Evolutionary conservation across 2,113 vertebrate genomes (phyloP), one percentile per base, ranked within the genome.

Genomic region (Salvelinus sp.): DNA sequence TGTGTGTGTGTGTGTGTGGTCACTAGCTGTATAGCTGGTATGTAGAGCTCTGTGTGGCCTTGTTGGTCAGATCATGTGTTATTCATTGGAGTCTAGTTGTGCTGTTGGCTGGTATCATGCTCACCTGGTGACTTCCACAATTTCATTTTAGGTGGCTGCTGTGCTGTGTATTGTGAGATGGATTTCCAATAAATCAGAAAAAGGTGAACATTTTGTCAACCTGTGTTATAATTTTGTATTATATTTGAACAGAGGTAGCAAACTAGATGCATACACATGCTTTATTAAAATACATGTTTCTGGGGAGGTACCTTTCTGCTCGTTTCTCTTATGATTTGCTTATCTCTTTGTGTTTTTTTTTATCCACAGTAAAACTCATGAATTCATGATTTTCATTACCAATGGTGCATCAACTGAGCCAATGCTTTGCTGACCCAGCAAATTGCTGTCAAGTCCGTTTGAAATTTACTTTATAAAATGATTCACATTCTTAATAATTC

Each of bases 21-120:
- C 74, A 63, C 77, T 73, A 44, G 38, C 38, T 44, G 38, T 44
- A 48, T 22, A 16, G 13, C 16, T 71, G 1, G 47, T 25, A 54
- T 71, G 70, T 47, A 54, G 50, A 54, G 13, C 50, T 54, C 50
- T 14, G 79, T 85, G 78, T 80, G 78, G 83, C 44, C 25, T 25
- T 83, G 81, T 85, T 89, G 88, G 89, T 88, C 69, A 83, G 77
- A 87, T 92, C 86, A 91, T 93, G 88, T 78, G 80, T 92, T 91
- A 92, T 90, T 93, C 84, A 91, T 90, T 81, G 82, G 67, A 69
- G 84, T 77, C 76, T 80, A 87, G 81, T 89, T 85, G 81, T 78
- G 81, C 80, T 88, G 85, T 91, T 92, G 91, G 88, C 80, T 88
- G 76, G 79, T 76, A 78, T 83, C 76, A 69, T 62, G 48, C 66